Evolutionary conservation across 64 coral and sea anemone species (phyloP), one percentile per base, ranked within the genome.

Genomic region (Dendrophyllia cribrosa): DNA sequence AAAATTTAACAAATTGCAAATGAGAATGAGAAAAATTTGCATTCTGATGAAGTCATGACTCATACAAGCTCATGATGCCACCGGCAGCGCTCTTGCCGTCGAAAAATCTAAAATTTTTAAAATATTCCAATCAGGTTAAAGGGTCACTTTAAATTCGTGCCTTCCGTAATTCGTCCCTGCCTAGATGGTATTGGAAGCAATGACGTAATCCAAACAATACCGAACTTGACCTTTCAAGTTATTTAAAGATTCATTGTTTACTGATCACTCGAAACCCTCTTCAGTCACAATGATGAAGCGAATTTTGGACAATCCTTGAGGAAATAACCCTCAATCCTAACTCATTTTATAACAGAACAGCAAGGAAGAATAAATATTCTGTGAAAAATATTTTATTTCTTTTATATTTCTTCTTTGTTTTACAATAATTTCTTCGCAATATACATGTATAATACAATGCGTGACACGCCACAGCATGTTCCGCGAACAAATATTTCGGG

Each of bases 351-450:
- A 8, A 12, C 17, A 9, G 46, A 51, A 68, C 44, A 46, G 15
- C 34, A 34, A 34, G 25, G 3, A 20, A 12, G 9, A 67, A 60
- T n/a, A 50, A 21, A 4, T 10, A 49, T 67, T 45, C 20, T 44
- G 22, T 84, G 6, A 67, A 84, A 75, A 67, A 46, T 66, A 51
- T 22, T 49, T 84, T 68, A 50, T 68, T 84, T 19, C 8, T 83
- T 66, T 84, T 67, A 12, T 65, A 67, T 51, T 50, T 66, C 75
- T 77, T 23, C 7, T 56, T 56, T n/a, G 14, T 50, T 67, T 10
- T 51, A 84, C 80, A 84, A 67, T 10, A 84, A 83, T 66, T 83
- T 83, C 59, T 20, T 84, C 19, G 58, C 34, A 34, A 34, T 34
- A 34, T 34, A 34, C 14, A 65, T 56, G 46, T 82, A 45, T 64